phyloP scores from a whole-genome alignment of 2,797 vertebrate species.

The Hoplostethus mediterraneus region DNA sequence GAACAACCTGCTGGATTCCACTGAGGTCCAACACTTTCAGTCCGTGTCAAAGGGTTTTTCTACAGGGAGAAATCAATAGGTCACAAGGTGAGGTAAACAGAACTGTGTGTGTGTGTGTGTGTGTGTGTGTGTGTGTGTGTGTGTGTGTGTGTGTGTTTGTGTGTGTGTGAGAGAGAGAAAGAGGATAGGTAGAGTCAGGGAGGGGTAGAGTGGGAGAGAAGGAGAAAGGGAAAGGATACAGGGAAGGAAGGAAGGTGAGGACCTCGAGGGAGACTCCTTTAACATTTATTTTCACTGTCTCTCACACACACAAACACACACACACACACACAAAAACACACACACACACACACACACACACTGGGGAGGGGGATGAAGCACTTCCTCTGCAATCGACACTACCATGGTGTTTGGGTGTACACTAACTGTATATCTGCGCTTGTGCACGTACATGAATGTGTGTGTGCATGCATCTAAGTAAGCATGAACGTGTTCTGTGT shows the following conservation, averaged over 20 bases:
- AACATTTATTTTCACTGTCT: neutral
- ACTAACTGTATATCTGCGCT: neutral
- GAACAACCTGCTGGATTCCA: neutral
- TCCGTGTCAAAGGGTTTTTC: conserved; percentile 3
- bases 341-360: neutral
- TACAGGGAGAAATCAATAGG: conserved; percentile 40
- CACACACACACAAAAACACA: neutral
- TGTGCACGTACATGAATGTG: neutral
- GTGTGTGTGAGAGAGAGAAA: neutral
- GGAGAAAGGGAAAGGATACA: neutral
- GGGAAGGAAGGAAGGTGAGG: neutral
- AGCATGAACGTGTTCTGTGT: neutral
- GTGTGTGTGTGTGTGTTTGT: neutral
- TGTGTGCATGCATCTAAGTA: neutral
- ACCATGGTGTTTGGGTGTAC: neutral
- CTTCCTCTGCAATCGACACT: neutral
- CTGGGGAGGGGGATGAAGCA: too few relatives aligned
- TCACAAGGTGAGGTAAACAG: conserved; percentile 18
- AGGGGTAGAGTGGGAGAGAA: neutral
- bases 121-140: neutral
- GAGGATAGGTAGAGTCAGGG: neutral
- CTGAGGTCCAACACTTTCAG: neutral
- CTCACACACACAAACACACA: neutral
- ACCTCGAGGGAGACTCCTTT: neutral
- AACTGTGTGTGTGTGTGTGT: conserved; percentile 1